Conservation (phyloP, 2,888 invertebrate species). For the Holacanthella duospinosa region DNA sequence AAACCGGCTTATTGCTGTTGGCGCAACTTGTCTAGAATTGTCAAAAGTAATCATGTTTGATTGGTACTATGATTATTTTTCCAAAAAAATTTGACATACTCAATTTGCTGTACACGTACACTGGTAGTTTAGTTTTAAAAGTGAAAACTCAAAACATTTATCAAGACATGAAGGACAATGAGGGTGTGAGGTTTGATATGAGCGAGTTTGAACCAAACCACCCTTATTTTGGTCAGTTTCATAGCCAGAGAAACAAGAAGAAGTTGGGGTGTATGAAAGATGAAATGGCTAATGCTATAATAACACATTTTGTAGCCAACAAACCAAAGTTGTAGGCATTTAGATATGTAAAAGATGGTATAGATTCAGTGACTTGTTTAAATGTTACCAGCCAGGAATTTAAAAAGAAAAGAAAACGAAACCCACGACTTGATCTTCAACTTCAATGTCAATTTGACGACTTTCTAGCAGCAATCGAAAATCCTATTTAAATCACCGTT, state of each 20-base stretch:
- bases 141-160: constrained; percentile 28
- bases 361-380: neutral
- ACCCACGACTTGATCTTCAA: neutral
- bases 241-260: constrained; percentile 37
- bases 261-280: constrained; percentile 38
- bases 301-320: neutral
- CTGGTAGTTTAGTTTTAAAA: neutral
- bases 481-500: neutral
- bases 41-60: constrained; percentile 37
- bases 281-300: constrained; percentile 24
- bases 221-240: constrained; percentile 21
- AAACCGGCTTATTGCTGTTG: constrained; percentile 35
- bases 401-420: constrained; percentile 9
- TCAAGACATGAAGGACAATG: constrained; percentile 31
- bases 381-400: too few relatives aligned
- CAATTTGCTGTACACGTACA: neutral
- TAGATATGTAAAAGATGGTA: too few relatives aligned
- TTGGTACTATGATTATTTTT: constrained; percentile 35
- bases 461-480: too few relatives aligned
- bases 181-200: constrained; percentile 29
- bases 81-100: too few relatives aligned
- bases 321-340: too few relatives aligned
- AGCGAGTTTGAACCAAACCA: constrained; percentile 33
- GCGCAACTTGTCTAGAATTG: constrained; percentile 33
- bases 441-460: neutral